Percentiles rank a stretch among this genome's conserved stretches.
Conservation (phyloP, 2,113 vertebrate genomes). For the Gavialis gangeticus region DNA sequence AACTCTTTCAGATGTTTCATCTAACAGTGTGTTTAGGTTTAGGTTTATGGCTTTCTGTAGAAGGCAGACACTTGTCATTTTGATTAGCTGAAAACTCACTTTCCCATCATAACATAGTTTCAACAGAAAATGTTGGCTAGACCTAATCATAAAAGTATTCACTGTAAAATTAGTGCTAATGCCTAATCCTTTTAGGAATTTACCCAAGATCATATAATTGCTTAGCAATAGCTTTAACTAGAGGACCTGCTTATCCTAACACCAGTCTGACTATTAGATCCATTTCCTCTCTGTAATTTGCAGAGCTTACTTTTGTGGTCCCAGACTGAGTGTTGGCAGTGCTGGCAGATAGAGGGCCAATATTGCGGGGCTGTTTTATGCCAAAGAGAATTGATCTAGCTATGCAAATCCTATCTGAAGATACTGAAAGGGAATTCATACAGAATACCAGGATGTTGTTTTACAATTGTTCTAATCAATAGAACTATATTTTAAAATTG, state of each 20-base stretch:
- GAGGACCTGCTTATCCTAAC: not conserved
- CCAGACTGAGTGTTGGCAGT: accelerated
- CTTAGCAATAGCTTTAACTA: not conserved
- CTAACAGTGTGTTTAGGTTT: not conserved
- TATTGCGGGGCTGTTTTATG: not conserved
- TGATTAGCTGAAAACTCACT: not conserved
- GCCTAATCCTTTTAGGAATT: not conserved
- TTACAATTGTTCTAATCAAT: not conserved
- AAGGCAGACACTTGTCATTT: not conserved
- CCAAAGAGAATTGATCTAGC: not conserved
- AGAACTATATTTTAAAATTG: not conserved
- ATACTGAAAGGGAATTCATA: not conserved
- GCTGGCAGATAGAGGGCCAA: not conserved
- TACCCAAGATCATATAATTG: not conserved
- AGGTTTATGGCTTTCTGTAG: not conserved
- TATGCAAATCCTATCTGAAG: constrained; percentile 19
- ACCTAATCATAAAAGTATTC: not conserved
- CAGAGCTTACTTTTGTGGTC: not conserved
- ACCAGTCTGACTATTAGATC: not conserved
- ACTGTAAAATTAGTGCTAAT: not conserved
- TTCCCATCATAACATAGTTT: not conserved
- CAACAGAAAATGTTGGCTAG: not conserved
- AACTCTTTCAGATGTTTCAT: not conserved
- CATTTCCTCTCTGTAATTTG: accelerated
- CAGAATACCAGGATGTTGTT: constrained; percentile 27